Evolutionary conservation across 2,797 vertebrate species (phyloP).

Genomic region (Phataginus tetradactyla): DNA sequence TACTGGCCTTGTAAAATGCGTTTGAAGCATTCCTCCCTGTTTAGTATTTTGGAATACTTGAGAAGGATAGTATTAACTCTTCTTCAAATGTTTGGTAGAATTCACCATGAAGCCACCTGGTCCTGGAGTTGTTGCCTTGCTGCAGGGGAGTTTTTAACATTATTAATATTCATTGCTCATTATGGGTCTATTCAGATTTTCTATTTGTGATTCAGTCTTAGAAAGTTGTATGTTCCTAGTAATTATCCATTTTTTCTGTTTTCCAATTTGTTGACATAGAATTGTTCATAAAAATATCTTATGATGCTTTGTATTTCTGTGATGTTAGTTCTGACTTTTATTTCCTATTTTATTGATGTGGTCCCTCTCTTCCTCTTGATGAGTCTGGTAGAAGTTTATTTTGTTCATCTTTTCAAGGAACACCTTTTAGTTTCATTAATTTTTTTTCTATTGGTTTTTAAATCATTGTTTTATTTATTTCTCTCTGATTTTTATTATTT

Average conservation of each 20-base stretch:
- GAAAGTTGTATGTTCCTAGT: neutral
- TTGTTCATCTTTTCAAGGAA: neutral
- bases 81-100: too few species aligned
- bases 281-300: neutral
- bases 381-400: neutral
- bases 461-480: neutral
- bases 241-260: too few species aligned
- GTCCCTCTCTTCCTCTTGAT: neutral
- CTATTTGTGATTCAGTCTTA: neutral
- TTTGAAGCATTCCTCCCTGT: neutral
- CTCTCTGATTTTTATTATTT: neutral
- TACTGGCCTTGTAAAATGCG: neutral
- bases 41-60: too few species aligned
- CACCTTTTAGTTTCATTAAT: neutral
- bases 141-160: too few species aligned
- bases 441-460: neutral
- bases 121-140: too few species aligned
- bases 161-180: too few species aligned
- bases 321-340: neutral
- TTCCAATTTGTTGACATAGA: too few species aligned
- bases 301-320: neutral
- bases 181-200: neutral
- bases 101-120: too few species aligned
- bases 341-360: neutral
- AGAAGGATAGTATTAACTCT: too few species aligned